Evolutionary conservation across 2,797 vertebrate genomes (phyloP), one percentile per base, ranked within the genome.

Genomic region (Leptoclinus maculatus): DNA sequence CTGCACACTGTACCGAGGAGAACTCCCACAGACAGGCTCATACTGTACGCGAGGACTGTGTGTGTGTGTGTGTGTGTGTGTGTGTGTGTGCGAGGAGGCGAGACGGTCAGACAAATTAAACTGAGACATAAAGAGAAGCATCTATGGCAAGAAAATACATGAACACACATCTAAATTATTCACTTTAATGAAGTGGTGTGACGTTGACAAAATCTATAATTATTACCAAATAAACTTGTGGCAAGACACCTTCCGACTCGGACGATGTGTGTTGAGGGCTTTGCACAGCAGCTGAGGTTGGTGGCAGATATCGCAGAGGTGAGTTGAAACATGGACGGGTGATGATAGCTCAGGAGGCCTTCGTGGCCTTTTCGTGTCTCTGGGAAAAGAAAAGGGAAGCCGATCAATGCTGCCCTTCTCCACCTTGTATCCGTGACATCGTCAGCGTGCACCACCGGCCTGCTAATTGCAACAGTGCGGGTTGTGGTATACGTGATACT

Each of bases 11-110:
- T 92, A 80, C 87, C 8, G 25, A 74, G 88, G 54, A 90, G 90
- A 91, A 91, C 92, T 90, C 91, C 90, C 91, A 93, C 90, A 93
- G 83, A 93, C 91, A 92, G 81, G 82, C 88, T 72, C 27, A 83
- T 45, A 91, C 85, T 90, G 89, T 90, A n/a, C 86, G 78, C 39
- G 23, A 62, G 58, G 73, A 54, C 43, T 63, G 17, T 57, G 43
- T 72, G 49, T 67, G 73, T 71, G 82, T 69, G 67, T 66, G 71
- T 71, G 74, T 73, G 79, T 58, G 54, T 70, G 14, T 66, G 64
- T 66, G 53, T 49, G 71, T 47, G 43, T 36, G 53, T 34, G 70
- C 23, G 66, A 29, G 32, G 47, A 23, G 41, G 71, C 2, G 7
- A 74, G 71, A 66, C 68, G 69, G 53, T 68, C 66, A 70, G 59